Percentiles rank a stretch among this genome's conserved stretches.
phyloP scores from a whole-genome alignment of 1,140 invertebrate genomes.

The Heterodera schachtii region DNA sequence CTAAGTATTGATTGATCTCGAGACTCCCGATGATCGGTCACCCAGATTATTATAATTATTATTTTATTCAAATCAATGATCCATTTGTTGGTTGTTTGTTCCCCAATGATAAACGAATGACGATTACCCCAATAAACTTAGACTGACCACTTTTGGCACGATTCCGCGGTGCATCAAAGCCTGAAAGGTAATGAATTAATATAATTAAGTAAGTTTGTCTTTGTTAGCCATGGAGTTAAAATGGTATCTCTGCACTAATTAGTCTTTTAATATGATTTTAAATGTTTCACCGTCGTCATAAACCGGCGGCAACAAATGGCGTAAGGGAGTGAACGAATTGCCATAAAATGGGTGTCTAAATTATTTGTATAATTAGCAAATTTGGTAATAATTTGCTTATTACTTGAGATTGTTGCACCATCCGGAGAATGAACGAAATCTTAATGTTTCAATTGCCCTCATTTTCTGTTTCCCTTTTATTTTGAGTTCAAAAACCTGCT shows the following conservation, averaged over 20 bases:
- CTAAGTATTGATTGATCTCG: too few relatives aligned
- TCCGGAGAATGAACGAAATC: conserved; percentile 80
- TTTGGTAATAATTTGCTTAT: neutral
- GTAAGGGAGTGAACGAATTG: conserved; percentile 79
- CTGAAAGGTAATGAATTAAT: conserved; percentile 20
- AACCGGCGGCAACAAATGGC: conserved; percentile 79
- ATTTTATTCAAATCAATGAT: too few relatives aligned
- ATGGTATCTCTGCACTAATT: too few relatives aligned
- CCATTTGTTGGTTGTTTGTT: too few relatives aligned
- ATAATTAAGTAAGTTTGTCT: too few relatives aligned
- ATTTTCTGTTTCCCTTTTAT: neutral
- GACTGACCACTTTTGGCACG: conserved; percentile 78
- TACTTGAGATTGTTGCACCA: conserved; percentile 88
- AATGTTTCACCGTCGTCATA: conserved; percentile 86
- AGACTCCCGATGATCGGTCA: too few relatives aligned
- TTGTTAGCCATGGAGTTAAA: too few relatives aligned
- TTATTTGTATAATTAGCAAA: neutral
- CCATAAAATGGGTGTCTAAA: conserved; percentile 24
- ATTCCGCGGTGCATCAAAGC: conserved; percentile 50
- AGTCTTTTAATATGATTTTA: too few relatives aligned
- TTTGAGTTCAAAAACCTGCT: conserved; percentile 72
- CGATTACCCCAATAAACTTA: neutral
- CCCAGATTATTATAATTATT: too few relatives aligned
- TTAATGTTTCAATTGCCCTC: neutral
- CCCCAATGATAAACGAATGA: too few relatives aligned